Evolutionary conservation across 1,140 invertebrate species (phyloP).

Genomic region (Protaetia brevitarsis): DNA sequence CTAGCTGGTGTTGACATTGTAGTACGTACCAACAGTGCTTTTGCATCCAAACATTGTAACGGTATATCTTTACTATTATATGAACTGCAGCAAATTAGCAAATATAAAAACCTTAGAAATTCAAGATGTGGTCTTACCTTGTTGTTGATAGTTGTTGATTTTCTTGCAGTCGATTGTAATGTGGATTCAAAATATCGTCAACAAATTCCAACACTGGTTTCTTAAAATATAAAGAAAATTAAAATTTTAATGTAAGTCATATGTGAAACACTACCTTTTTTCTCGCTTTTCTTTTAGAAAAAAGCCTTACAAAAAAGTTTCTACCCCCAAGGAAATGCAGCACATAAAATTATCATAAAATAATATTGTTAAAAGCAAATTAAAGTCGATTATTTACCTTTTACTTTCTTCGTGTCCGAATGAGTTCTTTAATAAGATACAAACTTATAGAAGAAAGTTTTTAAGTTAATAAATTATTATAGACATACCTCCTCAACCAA

Average conservation of each 20-base stretch:
- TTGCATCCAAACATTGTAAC: slow-evolving; percentile 53
- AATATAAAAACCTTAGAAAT: slow-evolving; percentile 18
- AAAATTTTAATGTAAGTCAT: slow-evolving; percentile 24
- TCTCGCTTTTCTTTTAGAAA: slow-evolving; percentile 36
- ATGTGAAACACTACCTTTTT: slow-evolving; percentile 24
- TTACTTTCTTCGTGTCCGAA: slow-evolving; percentile 14
- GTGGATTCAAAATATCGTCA: slow-evolving; percentile 50
- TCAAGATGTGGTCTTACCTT: slow-evolving; percentile 37
- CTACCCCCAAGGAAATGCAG: slow-evolving; percentile 30
- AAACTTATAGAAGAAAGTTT: background rate
- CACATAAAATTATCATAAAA: background rate
- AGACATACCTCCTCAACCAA: slow-evolving; percentile 42
- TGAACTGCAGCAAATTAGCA: slow-evolving; percentile 39
- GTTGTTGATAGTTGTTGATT: slow-evolving; percentile 41
- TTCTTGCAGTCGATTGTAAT: slow-evolving; percentile 49
- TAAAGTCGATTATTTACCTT: slow-evolving; percentile 23
- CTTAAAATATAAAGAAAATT: slow-evolving; percentile 32
- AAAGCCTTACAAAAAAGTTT: slow-evolving; percentile 37
- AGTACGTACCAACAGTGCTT: slow-evolving; percentile 49
- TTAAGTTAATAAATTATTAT: background rate
- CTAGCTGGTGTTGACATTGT: slow-evolving; percentile 54
- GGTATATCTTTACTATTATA: slow-evolving; percentile 49
- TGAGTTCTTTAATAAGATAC: slow-evolving; percentile 20
- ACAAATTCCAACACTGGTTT: slow-evolving; percentile 50
- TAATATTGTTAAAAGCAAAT: background rate